Evolutionary conservation across 2,888 invertebrate genomes (phyloP), one percentile per base, ranked within the genome.

Genomic region (Meandrusa payeni): DNA sequence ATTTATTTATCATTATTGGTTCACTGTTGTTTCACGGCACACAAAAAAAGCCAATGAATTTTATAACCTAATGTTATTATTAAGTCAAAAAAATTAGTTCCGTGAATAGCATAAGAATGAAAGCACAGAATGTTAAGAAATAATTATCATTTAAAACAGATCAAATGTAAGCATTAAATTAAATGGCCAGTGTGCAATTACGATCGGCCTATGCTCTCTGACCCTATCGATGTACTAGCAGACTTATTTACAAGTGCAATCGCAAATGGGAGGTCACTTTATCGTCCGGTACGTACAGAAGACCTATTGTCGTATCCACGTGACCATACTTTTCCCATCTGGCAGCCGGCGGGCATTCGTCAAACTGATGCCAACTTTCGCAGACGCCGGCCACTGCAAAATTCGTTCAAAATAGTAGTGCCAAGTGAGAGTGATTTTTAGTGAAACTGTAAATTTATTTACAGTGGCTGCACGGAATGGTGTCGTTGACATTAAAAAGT

Each of bases 321-420:
- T 67, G 69, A 59, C 52, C 41, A 46, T 46, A 57, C 69, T 67
- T 71, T 70, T 64, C 64, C 64, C 66, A 61, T 51, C 58, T 50
- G 57, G 50, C 54, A 47, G 47, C 59, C 44, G 52, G 37, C 61
- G 54, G 57, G 50, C 66, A 64, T 59, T 65, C 64, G 61, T 61
- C 69, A 67, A 69, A 62, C 61, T 63, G 54, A 52, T 54, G 71
- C 64, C 69, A 68, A 72, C 76, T 76, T 79, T 78, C 71, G 76
- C 61, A 64, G 69, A 59, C 50, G 10, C 37, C 49, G 12, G 20
- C 12, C 15, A 9, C 10, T 33, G 37, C 12, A 33, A 39, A 40
- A 51, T 38, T 52, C 28, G 15, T 23, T n/a, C 31, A 2, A 57
- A 48, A 46, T 42, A 50, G 45, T 20, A 51, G 51, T 51, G 50